Percentiles rank a stretch among this genome's conserved stretches.
Evolutionary conservation across 2,888 invertebrate genomes (phyloP).

Genomic region (Mantis religiosa): DNA sequence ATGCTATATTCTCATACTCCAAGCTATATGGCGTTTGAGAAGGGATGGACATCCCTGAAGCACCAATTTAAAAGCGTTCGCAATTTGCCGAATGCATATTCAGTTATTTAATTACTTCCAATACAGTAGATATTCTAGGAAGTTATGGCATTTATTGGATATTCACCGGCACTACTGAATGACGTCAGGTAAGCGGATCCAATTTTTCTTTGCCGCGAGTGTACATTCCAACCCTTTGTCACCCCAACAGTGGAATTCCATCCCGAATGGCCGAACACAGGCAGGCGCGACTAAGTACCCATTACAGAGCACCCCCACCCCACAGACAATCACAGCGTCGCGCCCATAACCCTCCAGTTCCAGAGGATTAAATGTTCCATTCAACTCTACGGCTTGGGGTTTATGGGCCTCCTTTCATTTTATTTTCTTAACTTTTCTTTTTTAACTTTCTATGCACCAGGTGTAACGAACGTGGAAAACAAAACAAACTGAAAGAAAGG

Average conservation of each 20-base stretch:
- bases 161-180: too few relatives aligned
- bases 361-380: constrained; percentile 5
- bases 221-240: neutral
- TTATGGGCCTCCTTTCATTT: neutral
- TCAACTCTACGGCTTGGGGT: neutral
- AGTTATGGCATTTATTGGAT: too few relatives aligned
- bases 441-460: neutral
- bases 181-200: neutral
- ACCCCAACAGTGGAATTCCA: neutral
- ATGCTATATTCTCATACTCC: too few relatives aligned
- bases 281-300: constrained; percentile 11
- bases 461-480: neutral
- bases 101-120: too few relatives aligned
- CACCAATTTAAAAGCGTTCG: too few relatives aligned
- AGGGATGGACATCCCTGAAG: too few relatives aligned
- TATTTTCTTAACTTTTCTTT: neutral
- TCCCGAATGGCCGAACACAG: neutral
- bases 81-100: too few relatives aligned
- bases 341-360: neutral
- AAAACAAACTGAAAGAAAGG: neutral
- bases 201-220: neutral
- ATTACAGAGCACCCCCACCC: neutral
- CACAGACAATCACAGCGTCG: constrained; percentile 7
- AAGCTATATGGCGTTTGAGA: too few relatives aligned
- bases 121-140: too few relatives aligned